These are phyloP conservation scores for Philotrypesis tridentata DNA, from an alignment of 1,140 invertebrate species.

Conservation along the genomic window DNA sequence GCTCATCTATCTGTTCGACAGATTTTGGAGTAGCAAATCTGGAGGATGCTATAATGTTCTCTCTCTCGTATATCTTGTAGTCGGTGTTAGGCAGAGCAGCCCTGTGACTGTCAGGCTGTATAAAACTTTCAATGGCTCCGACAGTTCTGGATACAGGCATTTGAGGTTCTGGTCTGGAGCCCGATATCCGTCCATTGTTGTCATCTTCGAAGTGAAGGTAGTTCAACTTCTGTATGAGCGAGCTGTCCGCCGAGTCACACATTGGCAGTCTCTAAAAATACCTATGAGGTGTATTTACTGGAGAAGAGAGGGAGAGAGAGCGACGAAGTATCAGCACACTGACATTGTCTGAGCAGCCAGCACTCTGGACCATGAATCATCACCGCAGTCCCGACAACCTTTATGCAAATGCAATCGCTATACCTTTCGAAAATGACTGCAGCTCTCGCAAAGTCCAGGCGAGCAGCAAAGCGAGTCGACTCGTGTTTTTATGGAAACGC, in stretches of 20 bases:
- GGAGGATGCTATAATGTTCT: conserved; percentile 81
- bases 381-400: neutral
- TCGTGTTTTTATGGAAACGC: neutral
- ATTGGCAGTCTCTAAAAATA: conserved; percentile 60
- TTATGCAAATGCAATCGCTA: neutral
- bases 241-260: conserved; percentile 70
- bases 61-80: conserved; percentile 79
- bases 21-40: conserved; percentile 85
- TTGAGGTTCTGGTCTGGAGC: conserved; percentile 68
- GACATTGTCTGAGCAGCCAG: conserved; percentile 20
- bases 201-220: conserved; percentile 70
- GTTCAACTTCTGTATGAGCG: conserved; percentile 70
- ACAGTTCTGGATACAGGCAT: conserved; percentile 66
- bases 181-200: conserved; percentile 53
- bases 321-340: conserved; percentile 8
- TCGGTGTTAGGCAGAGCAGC: conserved; percentile 62
- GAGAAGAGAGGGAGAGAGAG: neutral
- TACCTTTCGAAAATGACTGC: neutral
- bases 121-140: conserved; percentile 75
- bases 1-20: conserved; percentile 75
- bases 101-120: conserved; percentile 64
- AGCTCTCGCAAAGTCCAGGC: neutral
- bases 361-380: conserved; percentile 35
- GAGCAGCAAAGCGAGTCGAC: neutral
- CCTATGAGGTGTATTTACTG: conserved; percentile 15